These are phyloP conservation scores for Epicauta chinensis DNA, from an alignment of 1,140 invertebrate species.

Conservation along the genomic window DNA sequence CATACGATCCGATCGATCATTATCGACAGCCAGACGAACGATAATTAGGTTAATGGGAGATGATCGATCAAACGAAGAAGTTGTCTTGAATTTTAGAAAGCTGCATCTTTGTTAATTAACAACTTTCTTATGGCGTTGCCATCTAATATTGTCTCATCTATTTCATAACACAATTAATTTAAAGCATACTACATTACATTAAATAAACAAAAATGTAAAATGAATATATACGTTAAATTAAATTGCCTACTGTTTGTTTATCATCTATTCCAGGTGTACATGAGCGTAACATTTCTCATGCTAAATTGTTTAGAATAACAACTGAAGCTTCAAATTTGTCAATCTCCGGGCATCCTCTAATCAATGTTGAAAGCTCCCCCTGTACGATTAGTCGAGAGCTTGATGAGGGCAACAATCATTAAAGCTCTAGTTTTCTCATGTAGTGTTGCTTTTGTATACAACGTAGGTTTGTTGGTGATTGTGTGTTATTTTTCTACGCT, in stretches of 20 bases:
- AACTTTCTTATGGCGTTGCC: constrained; percentile 1
- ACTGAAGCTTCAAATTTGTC: too few species aligned
- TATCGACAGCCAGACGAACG: constrained; percentile 6
- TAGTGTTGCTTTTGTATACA: too few species aligned
- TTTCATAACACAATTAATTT: background rate
- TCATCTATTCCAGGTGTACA: background rate
- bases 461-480: background rate
- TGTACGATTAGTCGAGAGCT: too few species aligned
- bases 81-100: constrained; percentile 3
- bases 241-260: background rate
- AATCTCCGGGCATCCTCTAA: too few species aligned
- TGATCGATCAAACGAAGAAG: constrained; percentile 14
- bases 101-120: constrained; percentile 10
- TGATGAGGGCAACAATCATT: too few species aligned
- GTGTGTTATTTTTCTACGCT: too few species aligned
- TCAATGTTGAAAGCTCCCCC: too few species aligned
- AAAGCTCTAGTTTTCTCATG: too few species aligned
- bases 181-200: background rate
- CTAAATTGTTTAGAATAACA: background rate
- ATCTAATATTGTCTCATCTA: background rate
- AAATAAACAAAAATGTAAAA: background rate
- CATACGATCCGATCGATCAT: constrained; percentile 11
- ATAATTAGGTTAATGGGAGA: constrained; percentile 15
- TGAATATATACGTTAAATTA: background rate
- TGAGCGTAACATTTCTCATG: background rate